Evolutionary conservation across 1,140 invertebrate genomes (phyloP).

Genomic region (Periplaneta americana): DNA sequence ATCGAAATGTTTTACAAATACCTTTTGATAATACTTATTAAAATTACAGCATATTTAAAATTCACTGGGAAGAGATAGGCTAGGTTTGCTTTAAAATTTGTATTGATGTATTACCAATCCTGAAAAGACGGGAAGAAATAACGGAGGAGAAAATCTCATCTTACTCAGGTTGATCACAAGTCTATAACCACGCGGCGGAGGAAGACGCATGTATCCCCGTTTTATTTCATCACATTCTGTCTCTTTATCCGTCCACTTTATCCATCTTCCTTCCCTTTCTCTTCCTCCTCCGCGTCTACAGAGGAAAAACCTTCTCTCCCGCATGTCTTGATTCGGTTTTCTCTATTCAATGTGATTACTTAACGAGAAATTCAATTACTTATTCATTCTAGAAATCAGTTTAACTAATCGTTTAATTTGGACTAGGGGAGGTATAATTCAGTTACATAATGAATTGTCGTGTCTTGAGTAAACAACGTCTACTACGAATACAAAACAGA

Average conservation of each 20-base stretch:
- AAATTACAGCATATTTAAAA: too few relatives aligned
- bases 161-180: too few relatives aligned
- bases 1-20: too few relatives aligned
- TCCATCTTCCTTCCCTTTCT: background rate
- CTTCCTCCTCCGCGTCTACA: background rate
- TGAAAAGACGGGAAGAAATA: too few relatives aligned
- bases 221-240: background rate
- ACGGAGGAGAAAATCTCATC: too few relatives aligned
- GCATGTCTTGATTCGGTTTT: constrained; percentile 4
- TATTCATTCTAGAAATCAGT: constrained; percentile 47
- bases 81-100: too few relatives aligned
- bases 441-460: constrained; percentile 47
- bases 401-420: constrained; percentile 47
- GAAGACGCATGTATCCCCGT: background rate
- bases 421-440: constrained; percentile 32
- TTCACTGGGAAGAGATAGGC: too few relatives aligned
- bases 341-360: constrained; percentile 39
- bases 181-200: background rate
- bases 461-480: constrained; percentile 42
- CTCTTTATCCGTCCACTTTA: background rate
- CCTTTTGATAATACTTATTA: too few relatives aligned
- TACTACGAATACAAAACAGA: constrained; percentile 21
- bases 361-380: constrained; percentile 46
- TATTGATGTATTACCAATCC: too few relatives aligned
- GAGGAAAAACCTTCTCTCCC: background rate